Conservation (phyloP, 2,888 invertebrate genomes). For the Macroteleia sp. region DNA sequence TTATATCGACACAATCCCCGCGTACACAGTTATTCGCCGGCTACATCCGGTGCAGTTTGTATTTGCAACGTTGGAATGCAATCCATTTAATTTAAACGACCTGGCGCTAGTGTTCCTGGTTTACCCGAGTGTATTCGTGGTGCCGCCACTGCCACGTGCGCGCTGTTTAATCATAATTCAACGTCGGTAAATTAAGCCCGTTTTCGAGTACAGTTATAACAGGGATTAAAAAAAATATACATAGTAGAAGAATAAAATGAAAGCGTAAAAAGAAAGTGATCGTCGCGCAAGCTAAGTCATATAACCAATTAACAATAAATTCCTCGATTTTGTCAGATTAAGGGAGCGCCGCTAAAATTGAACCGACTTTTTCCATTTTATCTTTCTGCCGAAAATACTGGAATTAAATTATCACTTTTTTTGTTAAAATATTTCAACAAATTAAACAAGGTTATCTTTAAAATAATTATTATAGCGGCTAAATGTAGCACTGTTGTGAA, state of each 20-base stretch:
- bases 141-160: slow-evolving; percentile 59
- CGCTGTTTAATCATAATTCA: slow-evolving; percentile 75
- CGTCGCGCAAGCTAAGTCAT: slow-evolving; percentile 26
- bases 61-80: slow-evolving; percentile 70
- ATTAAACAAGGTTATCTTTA: no score
- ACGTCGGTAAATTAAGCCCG: slow-evolving; percentile 71
- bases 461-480: no score
- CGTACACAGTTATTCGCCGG: slow-evolving; percentile 34
- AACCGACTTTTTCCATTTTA: slow-evolving; percentile 21
- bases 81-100: slow-evolving; percentile 75
- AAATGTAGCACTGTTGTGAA: no score
- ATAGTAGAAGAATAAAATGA: neutral
- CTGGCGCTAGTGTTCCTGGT: slow-evolving; percentile 63
- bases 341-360: slow-evolving; percentile 25
- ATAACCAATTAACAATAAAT: slow-evolving; percentile 73
- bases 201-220: slow-evolving; percentile 60
- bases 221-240: slow-evolving; percentile 1
- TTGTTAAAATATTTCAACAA: no score
- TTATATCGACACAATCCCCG: slow-evolving; percentile 55
- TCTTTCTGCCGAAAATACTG: no score
- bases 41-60: slow-evolving; percentile 63
- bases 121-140: slow-evolving; percentile 63
- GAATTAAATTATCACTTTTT: no score
- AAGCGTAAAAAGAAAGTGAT: no score
- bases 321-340: slow-evolving; percentile 66